Evolutionary conservation across 2,113 vertebrate species (phyloP).

Genomic region (Ahaetulla prasina): DNA sequence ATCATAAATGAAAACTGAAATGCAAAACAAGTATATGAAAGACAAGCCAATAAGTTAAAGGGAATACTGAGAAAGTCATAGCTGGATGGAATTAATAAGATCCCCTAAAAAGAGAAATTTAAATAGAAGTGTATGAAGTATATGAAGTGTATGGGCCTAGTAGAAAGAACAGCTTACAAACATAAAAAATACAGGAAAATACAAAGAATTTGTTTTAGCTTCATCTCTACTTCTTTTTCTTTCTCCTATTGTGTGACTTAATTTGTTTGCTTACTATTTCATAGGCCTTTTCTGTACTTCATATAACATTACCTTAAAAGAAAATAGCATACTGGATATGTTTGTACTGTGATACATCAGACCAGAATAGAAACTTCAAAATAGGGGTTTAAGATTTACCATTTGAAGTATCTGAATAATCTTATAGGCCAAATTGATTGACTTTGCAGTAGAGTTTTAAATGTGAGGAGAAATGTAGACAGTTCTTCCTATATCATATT

Average conservation of each 20-base stretch:
- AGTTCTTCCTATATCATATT: not conserved
- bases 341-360: not conserved
- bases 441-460: not conserved
- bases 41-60: not conserved
- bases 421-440: not conserved
- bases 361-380: not conserved
- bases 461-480: not conserved
- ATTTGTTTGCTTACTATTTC: not conserved
- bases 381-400: not conserved
- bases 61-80: not conserved
- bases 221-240: not conserved
- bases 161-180: not conserved
- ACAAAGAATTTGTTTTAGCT: not conserved
- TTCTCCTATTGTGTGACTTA: not conserved
- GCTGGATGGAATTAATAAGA: not conserved
- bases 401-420: not conserved
- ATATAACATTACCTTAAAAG: not conserved
- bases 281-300: not conserved
- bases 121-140: not conserved
- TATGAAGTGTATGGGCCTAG: not conserved
- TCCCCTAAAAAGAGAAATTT: not conserved
- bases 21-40: not conserved
- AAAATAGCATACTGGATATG: not conserved
- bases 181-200: not conserved
- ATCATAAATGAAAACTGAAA: not conserved